These are phyloP conservation scores for Monarcha castaneiventris DNA, from an alignment of 2,113 vertebrate species.

Conservation along the genomic window DNA sequence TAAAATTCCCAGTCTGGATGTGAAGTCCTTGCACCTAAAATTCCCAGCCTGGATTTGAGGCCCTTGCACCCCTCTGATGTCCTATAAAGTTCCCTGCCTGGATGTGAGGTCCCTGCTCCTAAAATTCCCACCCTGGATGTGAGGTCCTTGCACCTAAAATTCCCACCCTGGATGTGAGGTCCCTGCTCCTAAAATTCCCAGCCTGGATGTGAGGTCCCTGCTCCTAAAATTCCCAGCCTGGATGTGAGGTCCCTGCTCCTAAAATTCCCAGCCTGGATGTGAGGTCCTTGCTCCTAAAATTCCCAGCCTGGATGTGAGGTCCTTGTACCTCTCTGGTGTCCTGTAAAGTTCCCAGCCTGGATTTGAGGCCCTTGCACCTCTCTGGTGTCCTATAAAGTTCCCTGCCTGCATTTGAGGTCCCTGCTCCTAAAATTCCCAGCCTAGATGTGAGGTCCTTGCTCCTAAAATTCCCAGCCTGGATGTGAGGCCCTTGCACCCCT, in stretches of 20 bases:
- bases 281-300: background rate
- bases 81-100: background rate
- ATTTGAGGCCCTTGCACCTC: background rate
- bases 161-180: background rate
- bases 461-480: background rate
- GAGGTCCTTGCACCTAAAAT: background rate
- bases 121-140: background rate
- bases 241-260: background rate
- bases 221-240: background rate
- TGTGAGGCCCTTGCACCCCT: background rate
- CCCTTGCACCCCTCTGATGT: background rate
- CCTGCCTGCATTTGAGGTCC: background rate
- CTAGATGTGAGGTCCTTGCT: background rate
- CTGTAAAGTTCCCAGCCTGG: background rate
- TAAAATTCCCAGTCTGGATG: background rate
- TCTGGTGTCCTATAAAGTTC: too few species aligned
- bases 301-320: background rate
- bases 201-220: accelerated
- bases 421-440: background rate
- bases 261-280: background rate
- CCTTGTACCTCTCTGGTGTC: too few species aligned
- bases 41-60: background rate
- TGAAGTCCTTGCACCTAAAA: background rate
- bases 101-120: background rate
- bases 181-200: background rate